These are phyloP conservation scores for Heliconius melpomene DNA, from an alignment of 1,140 invertebrate species.

Conservation along the genomic window DNA sequence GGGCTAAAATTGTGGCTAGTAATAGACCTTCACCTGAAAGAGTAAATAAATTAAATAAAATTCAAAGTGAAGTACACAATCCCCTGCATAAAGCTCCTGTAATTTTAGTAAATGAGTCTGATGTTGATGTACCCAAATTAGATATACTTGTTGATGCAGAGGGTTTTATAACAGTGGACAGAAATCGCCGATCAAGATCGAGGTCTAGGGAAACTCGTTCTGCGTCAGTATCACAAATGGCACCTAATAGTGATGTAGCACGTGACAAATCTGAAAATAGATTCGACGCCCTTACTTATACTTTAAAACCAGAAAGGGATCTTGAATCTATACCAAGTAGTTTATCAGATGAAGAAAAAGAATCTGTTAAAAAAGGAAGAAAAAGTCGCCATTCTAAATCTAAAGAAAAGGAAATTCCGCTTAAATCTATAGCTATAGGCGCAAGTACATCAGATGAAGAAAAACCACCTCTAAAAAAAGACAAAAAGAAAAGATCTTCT, in stretches of 20 bases:
- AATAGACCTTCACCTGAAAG: slow-evolving; percentile 57
- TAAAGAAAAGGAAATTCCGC: slow-evolving; percentile 60
- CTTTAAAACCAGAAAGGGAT: slow-evolving; percentile 50
- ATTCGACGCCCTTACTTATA: slow-evolving; percentile 60
- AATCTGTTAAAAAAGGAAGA: slow-evolving; percentile 45
- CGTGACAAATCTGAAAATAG: slow-evolving; percentile 70
- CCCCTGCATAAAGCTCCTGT: slow-evolving; percentile 56
- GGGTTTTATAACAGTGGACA: slow-evolving; percentile 74
- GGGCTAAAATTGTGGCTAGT: slow-evolving; percentile 78
- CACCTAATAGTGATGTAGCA: slow-evolving; percentile 33
- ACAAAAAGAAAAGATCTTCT: slow-evolving; percentile 62
- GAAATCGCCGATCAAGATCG: slow-evolving; percentile 72
- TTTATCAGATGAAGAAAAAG: slow-evolving; percentile 52
- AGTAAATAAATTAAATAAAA: slow-evolving; percentile 38
- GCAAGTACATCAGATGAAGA: slow-evolving; percentile 55
- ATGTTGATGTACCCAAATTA: slow-evolving; percentile 51
- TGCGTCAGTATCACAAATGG: slow-evolving; percentile 47
- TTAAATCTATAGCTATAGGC: slow-evolving; percentile 36
- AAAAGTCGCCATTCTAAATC: slow-evolving; percentile 60
- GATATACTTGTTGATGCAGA: slow-evolving; percentile 65
- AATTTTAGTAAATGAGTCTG: slow-evolving; percentile 72
- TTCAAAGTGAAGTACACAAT: slow-evolving; percentile 27
- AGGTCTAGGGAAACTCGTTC: slow-evolving; percentile 67
- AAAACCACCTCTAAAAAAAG: slow-evolving; percentile 55
- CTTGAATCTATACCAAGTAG: slow-evolving; percentile 42